These are phyloP conservation scores for Drosophila mayri DNA, from an alignment of 1,140 invertebrate species.

Conservation along the genomic window DNA sequence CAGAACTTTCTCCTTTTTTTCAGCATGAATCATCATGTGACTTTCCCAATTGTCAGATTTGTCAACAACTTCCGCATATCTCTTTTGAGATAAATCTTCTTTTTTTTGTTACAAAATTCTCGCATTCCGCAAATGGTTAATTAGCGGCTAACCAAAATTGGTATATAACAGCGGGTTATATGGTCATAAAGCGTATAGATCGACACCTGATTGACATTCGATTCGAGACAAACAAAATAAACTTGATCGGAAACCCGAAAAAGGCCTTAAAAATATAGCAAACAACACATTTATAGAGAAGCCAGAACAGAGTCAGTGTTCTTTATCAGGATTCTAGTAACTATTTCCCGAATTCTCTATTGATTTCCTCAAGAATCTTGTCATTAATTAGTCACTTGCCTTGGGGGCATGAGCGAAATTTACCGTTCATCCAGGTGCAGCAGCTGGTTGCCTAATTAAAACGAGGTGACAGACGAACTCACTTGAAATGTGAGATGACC, in stretches of 20 bases:
- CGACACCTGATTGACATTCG: constrained; percentile 69
- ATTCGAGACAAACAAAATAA: constrained; percentile 13
- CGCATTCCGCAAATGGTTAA: constrained; percentile 64
- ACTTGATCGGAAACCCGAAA: constrained; percentile 52
- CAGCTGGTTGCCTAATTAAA: constrained; percentile 53
- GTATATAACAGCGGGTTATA: constrained; percentile 54
- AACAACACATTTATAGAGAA: constrained; percentile 8
- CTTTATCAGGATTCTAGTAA: constrained; percentile 21
- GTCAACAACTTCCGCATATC: constrained; percentile 51
- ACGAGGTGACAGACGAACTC: constrained; percentile 29
- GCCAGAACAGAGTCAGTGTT: neutral
- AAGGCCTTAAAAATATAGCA: constrained; percentile 37
- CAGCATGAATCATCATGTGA: constrained; percentile 23
- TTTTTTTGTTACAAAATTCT: constrained; percentile 26
- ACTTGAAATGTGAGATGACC: constrained; percentile 43
- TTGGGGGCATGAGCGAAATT: constrained; percentile 4
- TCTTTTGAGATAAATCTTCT: constrained; percentile 3
- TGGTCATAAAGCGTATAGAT: constrained; percentile 50
- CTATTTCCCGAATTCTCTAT: constrained; percentile 46
- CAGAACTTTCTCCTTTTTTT: constrained; percentile 47
- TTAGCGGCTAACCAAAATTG: constrained; percentile 70
- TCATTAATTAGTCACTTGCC: constrained; percentile 49
- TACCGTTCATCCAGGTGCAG: constrained; percentile 19
- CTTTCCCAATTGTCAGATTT: constrained; percentile 29
- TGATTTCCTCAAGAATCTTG: constrained; percentile 23